Percentiles rank a stretch among this genome's conserved stretches.
phyloP scores from a whole-genome alignment of 2,113 vertebrate genomes.

The Sula dactylatra region DNA sequence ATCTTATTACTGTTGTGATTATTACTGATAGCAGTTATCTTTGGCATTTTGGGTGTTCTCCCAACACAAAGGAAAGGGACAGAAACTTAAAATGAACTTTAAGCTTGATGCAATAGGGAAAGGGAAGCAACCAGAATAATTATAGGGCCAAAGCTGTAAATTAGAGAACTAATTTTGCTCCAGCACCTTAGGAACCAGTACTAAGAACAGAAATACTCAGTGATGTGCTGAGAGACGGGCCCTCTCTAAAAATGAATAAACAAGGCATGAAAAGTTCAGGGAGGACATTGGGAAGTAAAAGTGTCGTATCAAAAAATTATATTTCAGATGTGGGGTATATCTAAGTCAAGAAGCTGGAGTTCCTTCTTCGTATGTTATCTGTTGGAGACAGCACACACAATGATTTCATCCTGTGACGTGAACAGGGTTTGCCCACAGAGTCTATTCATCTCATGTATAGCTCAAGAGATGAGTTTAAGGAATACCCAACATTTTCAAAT shows the following conservation, averaged over 20 bases:
- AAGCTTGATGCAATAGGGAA: background rate
- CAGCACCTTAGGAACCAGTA: background rate
- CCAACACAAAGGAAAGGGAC: background rate
- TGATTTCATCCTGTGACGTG: fast-evolving
- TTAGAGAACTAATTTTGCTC: background rate
- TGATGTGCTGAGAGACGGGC: background rate
- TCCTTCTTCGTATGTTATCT: background rate
- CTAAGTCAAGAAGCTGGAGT: background rate
- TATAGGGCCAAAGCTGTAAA: background rate
- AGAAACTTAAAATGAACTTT: background rate
- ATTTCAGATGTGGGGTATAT: background rate
- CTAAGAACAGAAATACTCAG: background rate
- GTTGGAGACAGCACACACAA: background rate
- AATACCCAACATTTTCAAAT: background rate
- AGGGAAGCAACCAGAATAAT: background rate
- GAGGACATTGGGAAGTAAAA: background rate
- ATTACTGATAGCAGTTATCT: background rate
- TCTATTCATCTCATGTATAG: background rate
- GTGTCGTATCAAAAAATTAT: background rate
- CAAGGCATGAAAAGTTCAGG: background rate
- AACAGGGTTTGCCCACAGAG: background rate
- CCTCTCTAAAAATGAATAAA: background rate
- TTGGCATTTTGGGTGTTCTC: background rate
- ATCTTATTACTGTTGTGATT: background rate
- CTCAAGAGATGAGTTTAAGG: background rate